These are phyloP conservation scores for Darevskia nairensis DNA, from an alignment of 2,797 vertebrate species.

Conservation along the genomic window DNA sequence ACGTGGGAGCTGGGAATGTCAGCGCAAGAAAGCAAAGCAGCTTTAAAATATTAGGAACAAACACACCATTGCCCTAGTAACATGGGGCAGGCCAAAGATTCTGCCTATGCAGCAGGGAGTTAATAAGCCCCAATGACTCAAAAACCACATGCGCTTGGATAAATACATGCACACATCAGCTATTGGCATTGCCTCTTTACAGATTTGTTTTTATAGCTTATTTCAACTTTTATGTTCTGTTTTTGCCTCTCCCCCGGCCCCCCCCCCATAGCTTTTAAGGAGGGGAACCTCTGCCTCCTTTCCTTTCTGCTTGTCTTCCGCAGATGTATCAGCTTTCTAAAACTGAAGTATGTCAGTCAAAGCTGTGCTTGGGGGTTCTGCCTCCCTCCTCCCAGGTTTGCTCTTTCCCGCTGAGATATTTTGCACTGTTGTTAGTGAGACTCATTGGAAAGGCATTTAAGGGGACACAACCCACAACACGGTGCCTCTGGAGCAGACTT, in stretches of 20 bases:
- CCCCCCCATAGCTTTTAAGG: too few species aligned
- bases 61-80: not conserved
- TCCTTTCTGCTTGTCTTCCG: not conserved
- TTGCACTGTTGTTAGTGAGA: not conserved
- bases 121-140: not conserved
- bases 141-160: slow-evolving; percentile 33
- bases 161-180: not conserved
- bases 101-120: not conserved
- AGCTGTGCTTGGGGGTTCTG: not conserved
- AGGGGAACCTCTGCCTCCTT: too few species aligned
- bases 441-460: not conserved
- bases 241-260: not conserved
- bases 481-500: not conserved
- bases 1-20: not conserved
- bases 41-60: not conserved
- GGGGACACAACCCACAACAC: not conserved
- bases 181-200: not conserved
- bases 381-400: not conserved
- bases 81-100: not conserved
- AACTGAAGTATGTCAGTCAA: not conserved
- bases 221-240: slow-evolving; percentile 4
- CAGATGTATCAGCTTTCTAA: not conserved
- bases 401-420: not conserved
- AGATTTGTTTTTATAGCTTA: slow-evolving; percentile 12
- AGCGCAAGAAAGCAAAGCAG: not conserved